A percentile compares a stretch with the other conserved stretches of the same genome.
phyloP scores from a whole-genome alignment of 2,797 vertebrate genomes.

The Pantherophis vulpinus region DNA sequence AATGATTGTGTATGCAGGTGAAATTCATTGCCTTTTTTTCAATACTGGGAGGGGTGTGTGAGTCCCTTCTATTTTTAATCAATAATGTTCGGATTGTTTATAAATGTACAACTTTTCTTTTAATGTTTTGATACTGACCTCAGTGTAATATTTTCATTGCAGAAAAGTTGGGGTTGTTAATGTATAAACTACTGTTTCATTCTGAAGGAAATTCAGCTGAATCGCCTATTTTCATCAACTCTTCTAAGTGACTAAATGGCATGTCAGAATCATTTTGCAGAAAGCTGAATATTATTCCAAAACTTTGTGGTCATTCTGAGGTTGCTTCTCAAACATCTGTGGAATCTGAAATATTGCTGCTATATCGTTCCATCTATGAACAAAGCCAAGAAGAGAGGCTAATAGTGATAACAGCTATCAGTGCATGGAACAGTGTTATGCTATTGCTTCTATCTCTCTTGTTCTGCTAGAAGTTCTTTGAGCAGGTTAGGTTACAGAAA shows the following conservation, averaged over 20 bases:
- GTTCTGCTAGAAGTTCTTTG: too few species aligned
- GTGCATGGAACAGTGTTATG: background rate
- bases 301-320: background rate
- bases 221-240: background rate
- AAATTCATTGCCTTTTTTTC: too few species aligned
- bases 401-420: background rate
- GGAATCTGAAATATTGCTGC: background rate
- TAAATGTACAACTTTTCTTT: too few species aligned
- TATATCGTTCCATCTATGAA: too few species aligned
- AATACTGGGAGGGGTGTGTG: too few species aligned
- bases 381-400: too few species aligned
- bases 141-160: too few species aligned
- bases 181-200: background rate
- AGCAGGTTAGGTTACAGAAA: too few species aligned
- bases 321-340: background rate
- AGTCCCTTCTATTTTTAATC: too few species aligned
- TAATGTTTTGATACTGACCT: too few species aligned
- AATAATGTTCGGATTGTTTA: too few species aligned
- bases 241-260: background rate
- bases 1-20: too few species aligned
- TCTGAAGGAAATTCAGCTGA: background rate
- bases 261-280: background rate
- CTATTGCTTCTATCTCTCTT: background rate
- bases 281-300: background rate
- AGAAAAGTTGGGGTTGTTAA: background rate